Base-by-base conservation (phyloP, 2,888 invertebrate genomes). In the Tinea pellionella region DNA sequence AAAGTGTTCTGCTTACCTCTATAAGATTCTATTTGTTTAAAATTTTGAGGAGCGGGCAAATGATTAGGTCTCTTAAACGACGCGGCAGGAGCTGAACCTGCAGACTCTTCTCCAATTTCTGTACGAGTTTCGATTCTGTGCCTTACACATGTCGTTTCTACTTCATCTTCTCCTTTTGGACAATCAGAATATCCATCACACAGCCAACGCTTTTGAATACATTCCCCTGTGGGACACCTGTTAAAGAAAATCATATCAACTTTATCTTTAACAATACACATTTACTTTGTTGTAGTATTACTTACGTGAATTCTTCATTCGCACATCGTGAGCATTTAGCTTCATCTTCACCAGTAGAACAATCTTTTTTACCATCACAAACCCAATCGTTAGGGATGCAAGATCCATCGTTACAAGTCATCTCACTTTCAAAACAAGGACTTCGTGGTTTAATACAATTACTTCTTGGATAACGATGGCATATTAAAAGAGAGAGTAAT, bases 351-450 rank as follows among this genome's bases (percentile, higher is more conserved):
- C 89, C 90, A 62, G 84, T 88, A 3, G 86, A 75, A 63, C 92
- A 92, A 68, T 92, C 92, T 0, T 75, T 74, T 12, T 88, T 88
- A 1, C 89, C 89, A 65, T 92, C 92, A 67, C 92, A 92, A 56
- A 89, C 77, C 91, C 91, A 91, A 62, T 90, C 89, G 9, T 84
- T 69, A 0, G 90, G 90, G 55, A 92, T 86, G 68, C 92, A 92
- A 7, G 89, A 81, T 0, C 88, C 89, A 65, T 92, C 91, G 0
- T 73, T 69, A 64, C 92, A 92, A 19, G 82, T 73, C 64, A 89
- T 77, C 75, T 92, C 92, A 47, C 88, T 86, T 0, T 72, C 68
- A 61, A 79, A 78, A 68, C 92, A 92, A 3, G 85, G 88, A 0
- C 74, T 72, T 29, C 71, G 73, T 0, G 81, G 76, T 0, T 85